These are phyloP conservation scores for Platycercus adscitus DNA, from an alignment of 2,113 vertebrate species.

Conservation along the genomic window DNA sequence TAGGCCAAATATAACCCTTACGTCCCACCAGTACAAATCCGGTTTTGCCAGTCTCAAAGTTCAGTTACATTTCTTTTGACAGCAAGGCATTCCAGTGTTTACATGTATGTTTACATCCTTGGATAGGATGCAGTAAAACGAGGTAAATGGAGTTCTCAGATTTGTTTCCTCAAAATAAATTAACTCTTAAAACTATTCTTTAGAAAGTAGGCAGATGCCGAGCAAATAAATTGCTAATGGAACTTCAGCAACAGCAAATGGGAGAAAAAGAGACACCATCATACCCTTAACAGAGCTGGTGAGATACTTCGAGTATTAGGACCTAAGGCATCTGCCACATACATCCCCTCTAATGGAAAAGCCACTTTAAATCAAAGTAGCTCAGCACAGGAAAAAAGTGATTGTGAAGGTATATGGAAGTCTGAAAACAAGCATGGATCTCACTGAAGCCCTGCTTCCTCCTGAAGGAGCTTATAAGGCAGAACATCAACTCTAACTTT, in stretches of 20 bases:
- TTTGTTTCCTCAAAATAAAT: not conserved
- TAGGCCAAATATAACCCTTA: not conserved
- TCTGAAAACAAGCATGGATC: not conserved
- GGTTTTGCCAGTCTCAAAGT: not conserved
- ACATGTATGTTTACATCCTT: not conserved
- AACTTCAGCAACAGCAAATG: not conserved
- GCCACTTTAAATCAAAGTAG: not conserved
- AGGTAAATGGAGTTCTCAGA: not conserved
- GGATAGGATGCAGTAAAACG: not conserved
- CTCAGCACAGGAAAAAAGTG: not conserved
- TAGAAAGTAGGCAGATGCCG: not conserved
- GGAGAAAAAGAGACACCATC: not conserved
- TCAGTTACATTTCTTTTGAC: not conserved
- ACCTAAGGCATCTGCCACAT: not conserved
- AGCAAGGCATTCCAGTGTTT: not conserved
- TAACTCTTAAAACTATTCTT: not conserved
- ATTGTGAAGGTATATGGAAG: not conserved
- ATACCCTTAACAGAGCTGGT: not conserved
- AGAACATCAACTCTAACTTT: constrained; percentile 23
- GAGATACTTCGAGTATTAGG: not conserved
- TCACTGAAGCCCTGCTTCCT: not conserved
- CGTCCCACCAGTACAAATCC: not conserved
- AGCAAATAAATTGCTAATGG: not conserved
- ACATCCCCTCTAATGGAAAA: not conserved
- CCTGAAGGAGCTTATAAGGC: not conserved